Percentiles rank a stretch among this genome's conserved stretches.
Evolutionary conservation across 1,140 invertebrate species (phyloP).

Genomic region (Manduca sexta): DNA sequence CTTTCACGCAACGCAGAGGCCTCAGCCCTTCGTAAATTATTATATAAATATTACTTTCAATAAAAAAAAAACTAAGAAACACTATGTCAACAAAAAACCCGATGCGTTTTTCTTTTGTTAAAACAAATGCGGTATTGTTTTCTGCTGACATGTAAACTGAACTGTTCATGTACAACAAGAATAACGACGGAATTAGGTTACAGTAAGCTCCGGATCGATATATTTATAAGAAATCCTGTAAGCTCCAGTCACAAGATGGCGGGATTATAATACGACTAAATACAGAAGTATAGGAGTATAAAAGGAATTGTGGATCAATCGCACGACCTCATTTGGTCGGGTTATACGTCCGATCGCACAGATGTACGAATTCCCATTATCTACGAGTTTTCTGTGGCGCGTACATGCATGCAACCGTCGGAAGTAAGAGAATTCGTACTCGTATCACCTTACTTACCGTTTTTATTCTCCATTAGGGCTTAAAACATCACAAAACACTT

Average conservation of each 20-base stretch:
- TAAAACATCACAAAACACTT: slow-evolving; percentile 65
- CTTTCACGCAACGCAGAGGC: slow-evolving; percentile 1
- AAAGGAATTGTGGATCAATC: slow-evolving; percentile 38
- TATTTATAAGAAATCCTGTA: slow-evolving; percentile 66
- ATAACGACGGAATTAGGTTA: slow-evolving; percentile 46
- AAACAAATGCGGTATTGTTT: background rate
- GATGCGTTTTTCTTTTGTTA: no score
- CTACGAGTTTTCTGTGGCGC: slow-evolving; percentile 41
- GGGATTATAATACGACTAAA: slow-evolving; percentile 51
- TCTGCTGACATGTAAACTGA: slow-evolving; percentile 8
- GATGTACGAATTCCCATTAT: slow-evolving; percentile 63
- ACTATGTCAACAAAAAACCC: slow-evolving; percentile 45
- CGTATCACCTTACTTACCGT: slow-evolving; percentile 45
- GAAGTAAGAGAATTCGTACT: slow-evolving; percentile 16
- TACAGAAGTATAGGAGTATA: slow-evolving; percentile 29
- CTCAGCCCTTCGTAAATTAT: background rate
- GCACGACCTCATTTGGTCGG: slow-evolving; percentile 54
- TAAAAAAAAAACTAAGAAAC: slow-evolving; percentile 15
- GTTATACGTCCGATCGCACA: slow-evolving; percentile 64
- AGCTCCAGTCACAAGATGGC: slow-evolving; percentile 66
- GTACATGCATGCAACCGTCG: slow-evolving; percentile 22
- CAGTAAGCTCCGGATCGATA: slow-evolving; percentile 56
- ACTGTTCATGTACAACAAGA: slow-evolving; percentile 20
- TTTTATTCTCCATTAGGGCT: slow-evolving; percentile 47
- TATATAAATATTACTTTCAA: slow-evolving; percentile 3